Base-by-base conservation (phyloP, 2,888 invertebrate species). In the Nomada fucata region DNA sequence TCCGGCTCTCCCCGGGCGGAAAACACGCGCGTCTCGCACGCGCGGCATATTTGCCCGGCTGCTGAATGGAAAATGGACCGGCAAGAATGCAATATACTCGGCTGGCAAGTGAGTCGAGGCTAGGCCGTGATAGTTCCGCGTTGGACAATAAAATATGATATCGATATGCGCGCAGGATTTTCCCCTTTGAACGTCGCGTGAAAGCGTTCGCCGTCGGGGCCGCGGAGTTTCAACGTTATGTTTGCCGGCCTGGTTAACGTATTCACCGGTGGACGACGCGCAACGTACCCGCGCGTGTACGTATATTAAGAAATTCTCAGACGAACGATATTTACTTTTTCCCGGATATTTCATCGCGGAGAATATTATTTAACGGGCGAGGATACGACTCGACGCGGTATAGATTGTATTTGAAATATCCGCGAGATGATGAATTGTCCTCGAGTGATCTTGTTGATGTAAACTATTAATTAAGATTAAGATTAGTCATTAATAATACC, bases 71-170 rank as follows among this genome's bases (percentile, higher is more conserved):
- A 72, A 68, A 72, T 29, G 57, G 76, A 59, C 36, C 68, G 67
- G 57, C 50, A 20, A 79, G 83, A 83, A 83, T 83, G 83, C 79
- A 83, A 83, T 83, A 83, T 83, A 68, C 73, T 26, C 36, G 10
- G 55, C 18, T 57, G 68, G 68, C 63, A 82, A 71, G 77, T 83
- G 61, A 77, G 57, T 70, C 47, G n/a, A 52, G 44, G 44, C 29
- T 67, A 18, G 55, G 26, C 44, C 44, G 20, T 47, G 68, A 82
- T 72, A 71, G 65, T 13, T 44, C 69, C 52, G 55, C 47, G 57
- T 76, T 68, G 64, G 18, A 13, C 36, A 29, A 57, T 65, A 42
- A 20, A 59, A 71, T 52, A 71, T 23, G 75, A 55, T 36, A 50
- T 60, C 61, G 71, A 44, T 71, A 50, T n/a, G 13, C n/a, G 20